Base-by-base conservation (phyloP, 2,797 vertebrate genomes). In the Spea hammondii region DNA sequence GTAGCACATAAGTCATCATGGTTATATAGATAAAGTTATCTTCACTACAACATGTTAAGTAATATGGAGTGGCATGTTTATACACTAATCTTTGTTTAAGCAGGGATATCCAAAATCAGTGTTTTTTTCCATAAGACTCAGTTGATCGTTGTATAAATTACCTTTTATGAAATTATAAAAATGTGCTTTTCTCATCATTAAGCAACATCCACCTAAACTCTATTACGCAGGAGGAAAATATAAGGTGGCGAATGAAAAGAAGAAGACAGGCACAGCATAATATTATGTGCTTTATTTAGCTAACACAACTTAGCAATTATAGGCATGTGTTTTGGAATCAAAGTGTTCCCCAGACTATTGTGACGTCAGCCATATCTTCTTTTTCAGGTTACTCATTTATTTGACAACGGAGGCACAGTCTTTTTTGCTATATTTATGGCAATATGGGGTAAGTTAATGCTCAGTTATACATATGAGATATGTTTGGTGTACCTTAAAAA, bases 401-500 rank as follows among this genome's bases (percentile, higher is more conserved):
- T 99, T 92, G 98, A 99, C 88, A 99, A 99, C 3, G 97, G 98
- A 79, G 98, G 98, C 51, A 99, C 98, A 50, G 98, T 99, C 82
- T 99, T 99, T 93, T 99, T 99, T 82, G 98, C 98, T 53, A 99
- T 99, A 90, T 99, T 99, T 91, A 99, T 99, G 98, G 98, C 98
- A 84, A 98, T 99, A 87, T 99, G 98, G 98, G 98, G 98, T 99
- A 92, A 90, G 97, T 92, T 8, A 7, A 77, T 74, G 48, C 68
- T 82, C 14, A 48, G 2, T 4, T 68, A 76, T 76, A 69, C 32
- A 32, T 32, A 32, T 32, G 32, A 32, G 32, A 32, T 2, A 32
- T 32, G 32, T 32, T 32, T 32, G 2, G 32, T 32, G 32, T 32
- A 2, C 32, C 10, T 53, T 53, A 53, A 53, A 11, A 1, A 53